Evolutionary conservation across 1,140 invertebrate genomes (phyloP).

Genomic region (Drosophila burlai): DNA sequence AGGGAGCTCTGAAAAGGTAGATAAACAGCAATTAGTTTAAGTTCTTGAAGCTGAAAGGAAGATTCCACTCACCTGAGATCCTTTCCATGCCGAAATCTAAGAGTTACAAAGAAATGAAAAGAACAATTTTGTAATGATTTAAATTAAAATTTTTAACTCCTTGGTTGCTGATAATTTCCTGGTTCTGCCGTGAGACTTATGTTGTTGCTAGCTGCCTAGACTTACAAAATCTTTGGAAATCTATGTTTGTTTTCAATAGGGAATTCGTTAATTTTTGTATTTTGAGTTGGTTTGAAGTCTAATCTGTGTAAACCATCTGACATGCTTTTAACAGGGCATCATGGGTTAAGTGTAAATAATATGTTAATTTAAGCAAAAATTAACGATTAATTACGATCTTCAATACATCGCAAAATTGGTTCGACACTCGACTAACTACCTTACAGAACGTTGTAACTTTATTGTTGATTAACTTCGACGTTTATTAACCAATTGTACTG

Average conservation of each 20-base stretch:
- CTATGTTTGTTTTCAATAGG: background rate
- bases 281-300: background rate
- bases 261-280: background rate
- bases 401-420: background rate
- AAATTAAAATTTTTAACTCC: slow-evolving; percentile 8
- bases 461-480: too few relatives aligned
- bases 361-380: too few relatives aligned
- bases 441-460: too few relatives aligned
- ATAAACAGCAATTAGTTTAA: background rate
- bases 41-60: background rate
- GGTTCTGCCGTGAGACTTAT: slow-evolving; percentile 64
- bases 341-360: too few relatives aligned
- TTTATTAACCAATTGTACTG: too few relatives aligned
- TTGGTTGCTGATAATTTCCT: slow-evolving; percentile 1
- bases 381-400: background rate
- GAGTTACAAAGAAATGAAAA: slow-evolving; percentile 22
- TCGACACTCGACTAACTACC: background rate
- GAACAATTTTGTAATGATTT: slow-evolving; percentile 16
- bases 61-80: slow-evolving; percentile 76
- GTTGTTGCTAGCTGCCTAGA: slow-evolving; percentile 27
- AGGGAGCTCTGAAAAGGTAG: slow-evolving; percentile 71
- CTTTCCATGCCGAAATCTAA: slow-evolving; percentile 85
- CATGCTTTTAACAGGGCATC: background rate
- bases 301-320: too few relatives aligned
- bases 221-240: background rate